Percentiles rank a stretch among this genome's conserved stretches.
Evolutionary conservation across 2,797 vertebrate species (phyloP).

Genomic region (Clarias pachynema): DNA sequence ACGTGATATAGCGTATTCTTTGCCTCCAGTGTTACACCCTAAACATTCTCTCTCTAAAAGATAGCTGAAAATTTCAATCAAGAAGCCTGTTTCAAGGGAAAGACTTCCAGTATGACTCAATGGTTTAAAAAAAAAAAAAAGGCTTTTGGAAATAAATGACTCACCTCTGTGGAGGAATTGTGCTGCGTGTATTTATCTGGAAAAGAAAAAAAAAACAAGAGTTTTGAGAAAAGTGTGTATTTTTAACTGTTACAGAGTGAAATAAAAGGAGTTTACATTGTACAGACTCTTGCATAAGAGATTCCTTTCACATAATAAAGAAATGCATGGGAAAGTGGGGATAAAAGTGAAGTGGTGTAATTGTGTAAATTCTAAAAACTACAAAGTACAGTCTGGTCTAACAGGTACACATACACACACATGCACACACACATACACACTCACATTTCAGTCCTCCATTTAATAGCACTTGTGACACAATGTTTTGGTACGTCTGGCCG

Average conservation of each 20-base stretch:
- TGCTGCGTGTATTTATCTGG: conserved; percentile 50
- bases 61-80: not conserved
- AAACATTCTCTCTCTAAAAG: not conserved
- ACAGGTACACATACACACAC: not conserved
- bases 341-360: not conserved
- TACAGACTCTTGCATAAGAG: not conserved
- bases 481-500: conserved; percentile 41
- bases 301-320: not conserved
- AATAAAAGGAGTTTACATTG: not conserved
- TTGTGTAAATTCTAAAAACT: not conserved
- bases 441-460: not conserved
- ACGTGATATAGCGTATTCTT: not conserved
- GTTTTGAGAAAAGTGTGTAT: not conserved
- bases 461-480: conserved; percentile 34
- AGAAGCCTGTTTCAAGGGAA: not conserved
- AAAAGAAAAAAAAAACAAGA: conserved; percentile 27
- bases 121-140: not conserved
- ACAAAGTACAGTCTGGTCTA: not conserved
- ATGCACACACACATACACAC: not conserved
- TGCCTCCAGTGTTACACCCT: not conserved
- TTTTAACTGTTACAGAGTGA: not conserved
- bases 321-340: not conserved
- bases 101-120: not conserved
- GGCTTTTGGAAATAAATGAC: conserved; percentile 28
- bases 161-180: conserved; percentile 55